phyloP scores from a whole-genome alignment of 2,113 vertebrate genomes.

The Cepphus grylle region DNA sequence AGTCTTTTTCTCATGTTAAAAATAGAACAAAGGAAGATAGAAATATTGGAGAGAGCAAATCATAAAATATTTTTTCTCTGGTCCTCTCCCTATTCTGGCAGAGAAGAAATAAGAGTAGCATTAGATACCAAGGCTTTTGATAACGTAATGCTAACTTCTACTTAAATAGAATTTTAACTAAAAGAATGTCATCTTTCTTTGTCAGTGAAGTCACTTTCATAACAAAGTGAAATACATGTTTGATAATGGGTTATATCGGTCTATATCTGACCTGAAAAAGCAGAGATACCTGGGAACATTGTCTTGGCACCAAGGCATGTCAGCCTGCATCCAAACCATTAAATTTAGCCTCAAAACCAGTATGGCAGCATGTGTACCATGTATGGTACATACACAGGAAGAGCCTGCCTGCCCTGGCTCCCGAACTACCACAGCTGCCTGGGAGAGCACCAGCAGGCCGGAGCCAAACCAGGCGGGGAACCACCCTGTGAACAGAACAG shows the following conservation, averaged over 20 bases:
- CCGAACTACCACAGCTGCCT: neutral
- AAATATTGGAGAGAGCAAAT: neutral
- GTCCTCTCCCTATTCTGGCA: neutral
- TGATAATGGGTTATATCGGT: neutral
- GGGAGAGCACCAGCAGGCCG: rapidly evolving
- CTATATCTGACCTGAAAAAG: neutral
- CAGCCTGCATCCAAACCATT: neutral
- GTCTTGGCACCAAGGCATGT: neutral
- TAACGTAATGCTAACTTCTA: neutral
- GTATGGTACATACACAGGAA: neutral
- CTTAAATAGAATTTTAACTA: neutral
- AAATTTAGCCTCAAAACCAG: neutral
- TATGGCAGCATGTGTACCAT: rapidly evolving
- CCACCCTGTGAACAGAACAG: neutral
- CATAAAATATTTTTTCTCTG: neutral
- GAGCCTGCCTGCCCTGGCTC: neutral
- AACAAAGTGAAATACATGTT: neutral
- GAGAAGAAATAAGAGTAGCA: neutral
- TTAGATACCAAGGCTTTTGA: neutral
- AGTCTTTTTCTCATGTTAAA: neutral
- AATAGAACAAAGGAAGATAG: neutral
- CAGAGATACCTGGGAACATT: neutral
- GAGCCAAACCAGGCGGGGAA: rapidly evolving
- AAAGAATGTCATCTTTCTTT: neutral
- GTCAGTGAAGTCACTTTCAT: neutral